Evolutionary conservation across 2,888 invertebrate genomes (phyloP), one percentile per base, ranked within the genome.

Genomic region (Synergus gifuensis): DNA sequence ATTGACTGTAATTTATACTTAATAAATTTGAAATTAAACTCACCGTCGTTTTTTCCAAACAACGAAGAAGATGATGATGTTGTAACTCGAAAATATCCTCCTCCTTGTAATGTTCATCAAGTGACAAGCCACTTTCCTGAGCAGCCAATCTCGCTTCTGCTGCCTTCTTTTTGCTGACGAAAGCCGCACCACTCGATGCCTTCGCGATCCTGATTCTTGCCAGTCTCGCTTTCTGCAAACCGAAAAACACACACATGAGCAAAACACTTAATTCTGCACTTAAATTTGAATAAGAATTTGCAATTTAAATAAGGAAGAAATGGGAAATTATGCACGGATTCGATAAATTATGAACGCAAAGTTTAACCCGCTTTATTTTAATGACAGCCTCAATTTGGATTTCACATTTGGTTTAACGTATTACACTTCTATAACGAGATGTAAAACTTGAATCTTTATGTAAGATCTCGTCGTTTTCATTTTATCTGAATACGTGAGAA

Each of bases 81-180:
- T 99, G 99, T 93, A 99, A 94, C 92, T 99, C 99, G 93, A 99
- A 99, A 91, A 99, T 98, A 93, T 99, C 99, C 91, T 98, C 98
- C 90, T 98, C 98, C 84, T 97, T 94, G 91, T 95, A 95, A 86
- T 95, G 96, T 85, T 98, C 98, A 89, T 98, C 98, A 87, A 97
- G 93, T 88, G 98, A 97, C 86, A 98, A 95, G 67, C 98, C 98
- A 66, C 97, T 97, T 93, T 98, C 98, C 93, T 97, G 96, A 77
- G 98, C 97, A 78, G 98, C 98, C 89, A 98, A 94, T 69, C 98
- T 94, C 0, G 98, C 98, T 91, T 99, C 99, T 2, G 98, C 98
- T 1, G 99, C 98, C 92, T 99, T 99, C 95, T 99, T 99, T 94
- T 99, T 99, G 92, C 96, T 97, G 86, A 99, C 98, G 93, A 99